These are phyloP conservation scores for Dendrocopos noguchii DNA, from an alignment of 2,113 vertebrate species.

Conservation along the genomic window DNA sequence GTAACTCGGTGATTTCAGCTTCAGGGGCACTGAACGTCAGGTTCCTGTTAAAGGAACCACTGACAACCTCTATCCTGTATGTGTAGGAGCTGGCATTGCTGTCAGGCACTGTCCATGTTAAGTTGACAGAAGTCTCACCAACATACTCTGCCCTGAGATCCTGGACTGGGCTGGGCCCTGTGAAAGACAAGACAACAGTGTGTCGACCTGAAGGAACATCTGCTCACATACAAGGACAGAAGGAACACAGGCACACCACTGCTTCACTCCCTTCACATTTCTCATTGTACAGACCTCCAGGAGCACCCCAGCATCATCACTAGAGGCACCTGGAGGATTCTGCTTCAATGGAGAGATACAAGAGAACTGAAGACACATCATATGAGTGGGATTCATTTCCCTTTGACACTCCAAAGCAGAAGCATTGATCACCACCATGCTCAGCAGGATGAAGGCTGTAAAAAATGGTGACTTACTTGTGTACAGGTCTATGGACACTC, in stretches of 20 bases:
- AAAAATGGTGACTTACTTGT: not conserved
- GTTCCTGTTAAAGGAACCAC: accelerated
- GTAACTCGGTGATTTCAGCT: not conserved
- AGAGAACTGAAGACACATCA: not conserved
- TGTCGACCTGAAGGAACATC: not conserved
- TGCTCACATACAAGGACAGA: not conserved
- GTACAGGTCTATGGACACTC: accelerated
- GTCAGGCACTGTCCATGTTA: not conserved
- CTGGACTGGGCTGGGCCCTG: not conserved
- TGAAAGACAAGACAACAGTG: not conserved
- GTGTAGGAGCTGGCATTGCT: not conserved
- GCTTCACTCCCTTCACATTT: not conserved
- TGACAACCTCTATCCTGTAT: not conserved
- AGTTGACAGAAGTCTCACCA: not conserved
- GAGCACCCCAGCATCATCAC: not conserved
- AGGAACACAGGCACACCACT: not conserved
- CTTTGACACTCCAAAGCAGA: not conserved
- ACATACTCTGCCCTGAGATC: not conserved
- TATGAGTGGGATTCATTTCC: not conserved
- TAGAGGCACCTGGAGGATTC: not conserved
- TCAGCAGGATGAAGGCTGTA: no score
- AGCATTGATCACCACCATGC: not conserved
- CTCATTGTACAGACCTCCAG: accelerated
- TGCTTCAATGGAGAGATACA: not conserved
- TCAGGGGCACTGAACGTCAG: accelerated